Percentiles rank a stretch among this genome's conserved stretches.
phyloP scores from a whole-genome alignment of 2,113 vertebrate genomes.

The Hiodon alosoides region DNA sequence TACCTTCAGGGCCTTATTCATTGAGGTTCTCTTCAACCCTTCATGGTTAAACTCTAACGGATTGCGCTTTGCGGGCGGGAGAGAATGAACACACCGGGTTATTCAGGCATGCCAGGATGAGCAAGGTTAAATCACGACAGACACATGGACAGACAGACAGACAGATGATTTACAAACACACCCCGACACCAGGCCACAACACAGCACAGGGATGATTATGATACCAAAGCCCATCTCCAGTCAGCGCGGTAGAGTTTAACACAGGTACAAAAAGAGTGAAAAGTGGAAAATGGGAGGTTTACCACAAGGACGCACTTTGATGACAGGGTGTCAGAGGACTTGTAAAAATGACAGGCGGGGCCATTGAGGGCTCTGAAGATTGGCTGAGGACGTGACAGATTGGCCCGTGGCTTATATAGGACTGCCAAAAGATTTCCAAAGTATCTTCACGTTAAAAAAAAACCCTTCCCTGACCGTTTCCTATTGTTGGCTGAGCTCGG shows the following conservation, averaged over 20 bases:
- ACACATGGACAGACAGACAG: slow-evolving; percentile 36
- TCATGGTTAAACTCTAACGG: slow-evolving; percentile 89
- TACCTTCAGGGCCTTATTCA: slow-evolving; percentile 93
- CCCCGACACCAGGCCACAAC: slow-evolving; percentile 21
- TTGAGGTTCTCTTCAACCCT: slow-evolving; percentile 83
- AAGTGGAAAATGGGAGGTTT: neutral
- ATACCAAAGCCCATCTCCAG: neutral
- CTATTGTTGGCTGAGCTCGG: too few relatives aligned
- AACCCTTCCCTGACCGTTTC: too few relatives aligned
- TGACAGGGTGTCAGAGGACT: neutral
- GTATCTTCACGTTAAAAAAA: too few relatives aligned
- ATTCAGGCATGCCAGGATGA: slow-evolving; percentile 39
- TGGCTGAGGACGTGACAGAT: too few relatives aligned
- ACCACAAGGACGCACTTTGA: neutral
- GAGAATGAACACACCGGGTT: slow-evolving; percentile 76
- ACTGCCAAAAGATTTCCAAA: too few relatives aligned
- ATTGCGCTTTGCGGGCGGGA: slow-evolving; percentile 86
- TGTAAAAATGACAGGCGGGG: too few relatives aligned
- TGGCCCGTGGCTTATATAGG: too few relatives aligned
- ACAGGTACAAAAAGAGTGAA: neutral
- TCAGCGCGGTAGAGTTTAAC: neutral
- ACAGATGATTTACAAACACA: slow-evolving; percentile 22
- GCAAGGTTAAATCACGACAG: slow-evolving; percentile 58
- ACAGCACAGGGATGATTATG: slow-evolving; percentile 7
- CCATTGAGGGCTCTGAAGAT: too few relatives aligned